phyloP scores from a whole-genome alignment of 2,888 invertebrate species.

The Argynnis bischoffii region DNA sequence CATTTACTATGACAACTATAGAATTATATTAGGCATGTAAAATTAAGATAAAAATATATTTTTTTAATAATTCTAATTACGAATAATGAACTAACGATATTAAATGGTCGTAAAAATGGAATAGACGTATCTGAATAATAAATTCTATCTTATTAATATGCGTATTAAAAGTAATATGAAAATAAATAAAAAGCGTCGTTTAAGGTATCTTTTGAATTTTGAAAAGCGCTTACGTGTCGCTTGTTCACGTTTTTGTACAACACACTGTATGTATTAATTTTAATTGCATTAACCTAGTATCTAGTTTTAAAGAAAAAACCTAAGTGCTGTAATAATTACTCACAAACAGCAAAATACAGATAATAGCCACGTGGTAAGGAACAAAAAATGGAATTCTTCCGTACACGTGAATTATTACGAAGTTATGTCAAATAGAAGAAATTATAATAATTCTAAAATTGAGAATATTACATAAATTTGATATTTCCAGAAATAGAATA shows the following conservation, averaged over 20 bases:
- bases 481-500: conserved; percentile 14
- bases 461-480: background rate
- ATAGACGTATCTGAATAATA: too few species aligned
- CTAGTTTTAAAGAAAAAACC: too few species aligned
- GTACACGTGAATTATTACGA: conserved; percentile 6
- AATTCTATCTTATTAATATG: too few species aligned
- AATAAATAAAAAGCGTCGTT: background rate
- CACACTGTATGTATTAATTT: background rate
- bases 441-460: conserved; percentile 6
- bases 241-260: background rate
- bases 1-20: too few species aligned
- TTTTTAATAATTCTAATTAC: too few species aligned
- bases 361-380: conserved; percentile 1
- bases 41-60: too few species aligned
- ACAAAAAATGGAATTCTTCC: background rate
- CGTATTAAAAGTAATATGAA: too few species aligned
- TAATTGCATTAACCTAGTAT: too few species aligned
- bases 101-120: too few species aligned
- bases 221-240: conserved; percentile 12
- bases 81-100: too few species aligned
- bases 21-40: too few species aligned
- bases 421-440: conserved; percentile 15
- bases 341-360: background rate
- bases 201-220: background rate
- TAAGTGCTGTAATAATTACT: too few species aligned